Evolutionary conservation across 2,797 vertebrate species (phyloP).

Genomic region (Triplophysa yarkandensis): DNA sequence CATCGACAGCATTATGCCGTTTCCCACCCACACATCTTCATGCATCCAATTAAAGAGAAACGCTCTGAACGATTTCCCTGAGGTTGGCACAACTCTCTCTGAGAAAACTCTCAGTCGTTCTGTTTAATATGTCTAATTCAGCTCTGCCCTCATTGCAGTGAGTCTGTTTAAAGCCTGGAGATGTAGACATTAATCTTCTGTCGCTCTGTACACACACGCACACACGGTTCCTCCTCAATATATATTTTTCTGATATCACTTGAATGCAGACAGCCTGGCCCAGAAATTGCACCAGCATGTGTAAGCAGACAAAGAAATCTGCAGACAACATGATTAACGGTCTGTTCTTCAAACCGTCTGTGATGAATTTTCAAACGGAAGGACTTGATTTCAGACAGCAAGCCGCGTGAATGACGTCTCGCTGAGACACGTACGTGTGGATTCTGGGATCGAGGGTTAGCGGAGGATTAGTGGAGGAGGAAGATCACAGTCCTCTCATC

Average conservation of each 20-base stretch:
- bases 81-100: constrained; percentile 57
- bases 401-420: constrained; percentile 31
- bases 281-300: constrained; percentile 31
- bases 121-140: constrained; percentile 60
- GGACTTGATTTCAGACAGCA: constrained; percentile 25
- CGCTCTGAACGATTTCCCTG: constrained; percentile 52
- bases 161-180: constrained; percentile 55
- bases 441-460: constrained; percentile 45
- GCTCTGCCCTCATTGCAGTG: constrained; percentile 52
- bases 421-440: constrained; percentile 48
- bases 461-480: constrained; percentile 39
- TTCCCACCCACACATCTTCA: constrained; percentile 47
- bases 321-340: constrained; percentile 27
- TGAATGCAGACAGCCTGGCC: constrained; percentile 41
- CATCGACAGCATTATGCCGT: constrained; percentile 45
- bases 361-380: constrained; percentile 45
- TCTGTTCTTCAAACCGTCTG: constrained; percentile 19
- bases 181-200: constrained; percentile 50
- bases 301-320: constrained; percentile 38
- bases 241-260: constrained; percentile 44
- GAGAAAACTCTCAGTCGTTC: constrained; percentile 54
- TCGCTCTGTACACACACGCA: constrained; percentile 32
- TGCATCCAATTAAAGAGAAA: constrained; percentile 59
- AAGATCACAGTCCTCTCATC: constrained; percentile 42
- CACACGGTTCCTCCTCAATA: constrained; percentile 38